These are phyloP conservation scores for Lingula anatina DNA, from an alignment of 2,888 invertebrate species.

Conservation along the genomic window DNA sequence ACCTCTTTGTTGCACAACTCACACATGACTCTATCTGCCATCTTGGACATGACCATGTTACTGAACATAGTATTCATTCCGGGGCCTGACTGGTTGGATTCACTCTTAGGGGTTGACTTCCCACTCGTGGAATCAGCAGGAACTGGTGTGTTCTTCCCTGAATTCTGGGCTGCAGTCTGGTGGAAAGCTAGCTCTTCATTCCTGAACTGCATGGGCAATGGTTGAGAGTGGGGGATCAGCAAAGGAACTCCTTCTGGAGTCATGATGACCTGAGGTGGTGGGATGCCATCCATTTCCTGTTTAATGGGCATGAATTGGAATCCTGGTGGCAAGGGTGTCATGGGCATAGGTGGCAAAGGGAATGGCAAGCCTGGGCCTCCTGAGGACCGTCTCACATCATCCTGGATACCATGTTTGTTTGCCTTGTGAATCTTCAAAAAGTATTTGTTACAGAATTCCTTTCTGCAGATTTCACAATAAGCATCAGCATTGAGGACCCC, in stretches of 20 bases:
- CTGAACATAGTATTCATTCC: slow-evolving; percentile 39
- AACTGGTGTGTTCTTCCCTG: not conserved
- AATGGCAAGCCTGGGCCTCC: not conserved
- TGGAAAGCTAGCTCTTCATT: too few species aligned
- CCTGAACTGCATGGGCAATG: not conserved
- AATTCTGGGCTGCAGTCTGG: too few species aligned
- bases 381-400: slow-evolving; percentile 14
- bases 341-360: not conserved
- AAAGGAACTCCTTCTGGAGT: not conserved
- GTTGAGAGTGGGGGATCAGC: not conserved
- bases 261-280: not conserved
- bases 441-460: slow-evolving; percentile 50
- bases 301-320: too few species aligned
- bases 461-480: slow-evolving; percentile 86
- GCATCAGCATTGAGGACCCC: slow-evolving; percentile 62
- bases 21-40: slow-evolving; percentile 59
- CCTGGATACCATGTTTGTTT: slow-evolving; percentile 47
- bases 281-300: too few species aligned
- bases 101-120: not conserved
- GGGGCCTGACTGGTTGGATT: not conserved
- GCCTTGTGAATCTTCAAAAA: slow-evolving; percentile 49
- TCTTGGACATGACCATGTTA: slow-evolving; percentile 50
- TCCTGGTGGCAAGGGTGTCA: too few species aligned
- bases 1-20: slow-evolving; percentile 97
- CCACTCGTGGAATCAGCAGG: not conserved